A percentile compares a stretch with the other conserved stretches of the same genome.
Evolutionary conservation across 2,113 vertebrate genomes (phyloP).

Genomic region (Crotalus viridis): DNA sequence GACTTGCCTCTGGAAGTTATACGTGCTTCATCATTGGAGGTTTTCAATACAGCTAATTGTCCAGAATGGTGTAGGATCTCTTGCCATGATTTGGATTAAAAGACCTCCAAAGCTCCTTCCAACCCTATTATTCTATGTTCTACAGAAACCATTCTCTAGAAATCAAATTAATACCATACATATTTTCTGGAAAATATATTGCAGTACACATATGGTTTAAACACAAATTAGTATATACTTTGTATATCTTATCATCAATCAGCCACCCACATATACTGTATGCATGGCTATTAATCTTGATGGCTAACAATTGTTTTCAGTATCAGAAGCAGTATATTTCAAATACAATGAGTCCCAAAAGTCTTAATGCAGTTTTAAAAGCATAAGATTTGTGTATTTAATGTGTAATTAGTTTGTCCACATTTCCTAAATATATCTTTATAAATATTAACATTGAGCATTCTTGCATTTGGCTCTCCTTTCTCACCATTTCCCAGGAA

Average conservation of each 20-base stretch:
- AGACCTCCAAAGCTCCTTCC: neutral
- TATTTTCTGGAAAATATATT: neutral
- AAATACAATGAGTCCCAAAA: neutral
- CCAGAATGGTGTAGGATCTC: neutral
- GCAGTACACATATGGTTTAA: neutral
- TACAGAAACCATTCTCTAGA: neutral
- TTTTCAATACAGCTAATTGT: neutral
- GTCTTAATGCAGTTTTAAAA: neutral
- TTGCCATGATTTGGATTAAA: neutral
- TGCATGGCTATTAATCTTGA: neutral
- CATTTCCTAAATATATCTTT: conserved; percentile 55
- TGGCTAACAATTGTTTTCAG: neutral
- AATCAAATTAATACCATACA: neutral
- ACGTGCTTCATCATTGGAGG: neutral
- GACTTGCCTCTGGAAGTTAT: neutral
- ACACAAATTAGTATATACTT: neutral
- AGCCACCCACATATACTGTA: neutral
- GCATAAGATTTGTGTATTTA: too few species aligned
- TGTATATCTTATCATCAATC: neutral
- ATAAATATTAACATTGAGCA: conserved; percentile 47
- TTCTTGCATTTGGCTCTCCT: conserved; percentile 62
- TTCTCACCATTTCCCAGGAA: conserved; percentile 48
- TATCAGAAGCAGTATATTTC: neutral
- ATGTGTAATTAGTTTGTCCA: neutral
- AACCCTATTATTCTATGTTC: neutral